Base-by-base conservation (phyloP, 2,113 vertebrate species). In the Ceratotherium simum region DNA sequence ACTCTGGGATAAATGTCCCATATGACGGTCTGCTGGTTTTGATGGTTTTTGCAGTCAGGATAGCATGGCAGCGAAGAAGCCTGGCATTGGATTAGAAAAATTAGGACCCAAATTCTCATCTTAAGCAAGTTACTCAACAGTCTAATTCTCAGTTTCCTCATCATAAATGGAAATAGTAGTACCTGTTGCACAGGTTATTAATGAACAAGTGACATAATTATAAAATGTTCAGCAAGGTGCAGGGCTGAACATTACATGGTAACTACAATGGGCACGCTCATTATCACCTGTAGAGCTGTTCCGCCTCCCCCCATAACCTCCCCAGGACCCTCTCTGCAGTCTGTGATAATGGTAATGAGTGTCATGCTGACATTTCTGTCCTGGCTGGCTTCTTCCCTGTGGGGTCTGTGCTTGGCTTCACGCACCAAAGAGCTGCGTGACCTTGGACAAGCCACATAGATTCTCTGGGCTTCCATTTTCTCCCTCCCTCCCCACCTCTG, bases 241-340 rank as follows among this genome's bases (percentile, higher is more conserved):
- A 11, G 4, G 67, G 20, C 72, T 21, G 13, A 9, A 9, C 13
- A 0, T 27, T 3, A 9, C 36, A 0, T 2, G 3, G 33, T 12
- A 39, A 10, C 48, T 1, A 1, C 14, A 2, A 29, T 1, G 25
- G 65, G 12, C 51, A 1, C 51, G 3, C 8, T 23, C 58, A 4
- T 8, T 39, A 1, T 5, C 2, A 10, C 11, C 51, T 27, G 10
- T 2, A 14, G 7, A 3, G 65, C 12, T 7, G 17, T 31, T 36
- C 4, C 2, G 1, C 27, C 21, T 27, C 33, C 18, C 82, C 20
- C 60, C 25, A 9, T 6, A 0, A 1, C 17, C 51, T 42, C 56
- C 39, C 54, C 27, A 2, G 78, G 79, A 5, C 13, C 27, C 11
- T 2, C 18, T 10, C 25, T 8, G 65, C n/a, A 25, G 67, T 29